Conservation (phyloP, 2,113 vertebrate genomes). For the Cyprinodon variegatus region DNA sequence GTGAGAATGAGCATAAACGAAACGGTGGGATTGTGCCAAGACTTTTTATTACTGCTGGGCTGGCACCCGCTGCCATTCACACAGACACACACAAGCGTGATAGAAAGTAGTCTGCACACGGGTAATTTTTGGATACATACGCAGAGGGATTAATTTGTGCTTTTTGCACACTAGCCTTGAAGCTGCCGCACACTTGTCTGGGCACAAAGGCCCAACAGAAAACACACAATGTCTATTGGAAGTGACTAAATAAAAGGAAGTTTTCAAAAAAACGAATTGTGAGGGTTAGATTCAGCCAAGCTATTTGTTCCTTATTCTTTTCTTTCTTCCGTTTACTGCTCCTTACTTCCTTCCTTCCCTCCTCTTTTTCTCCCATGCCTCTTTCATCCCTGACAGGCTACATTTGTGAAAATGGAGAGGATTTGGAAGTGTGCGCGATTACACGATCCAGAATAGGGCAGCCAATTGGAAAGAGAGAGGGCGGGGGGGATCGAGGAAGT, state of each 20-base stretch:
- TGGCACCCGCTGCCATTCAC: slow-evolving; percentile 40
- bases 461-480: slow-evolving; percentile 20
- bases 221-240: slow-evolving; percentile 33
- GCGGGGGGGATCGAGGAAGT: slow-evolving; percentile 26
- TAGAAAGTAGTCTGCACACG: slow-evolving; percentile 43
- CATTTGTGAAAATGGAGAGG: slow-evolving; percentile 69
- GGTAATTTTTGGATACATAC: slow-evolving; percentile 55
- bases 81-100: slow-evolving; percentile 24
- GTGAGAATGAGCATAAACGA: slow-evolving; percentile 56
- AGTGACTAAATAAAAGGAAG: slow-evolving; percentile 34
- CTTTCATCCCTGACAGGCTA: slow-evolving; percentile 68
- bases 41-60: slow-evolving; percentile 59
- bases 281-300: slow-evolving; percentile 37
- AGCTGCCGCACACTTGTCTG: slow-evolving; percentile 51
- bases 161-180: slow-evolving; percentile 56
- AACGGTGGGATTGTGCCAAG: slow-evolving; percentile 51
- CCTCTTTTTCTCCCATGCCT: slow-evolving; percentile 28
- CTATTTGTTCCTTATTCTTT: slow-evolving; percentile 41
- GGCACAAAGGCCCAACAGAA: slow-evolving; percentile 40
- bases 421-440: slow-evolving; percentile 73
- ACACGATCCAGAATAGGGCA: slow-evolving; percentile 56
- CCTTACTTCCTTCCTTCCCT: slow-evolving; percentile 50
- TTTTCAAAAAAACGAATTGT: slow-evolving; percentile 32
- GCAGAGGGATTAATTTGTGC: slow-evolving; percentile 68
- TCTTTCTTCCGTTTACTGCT: slow-evolving; percentile 39